phyloP scores from a whole-genome alignment of 1,140 invertebrate species.

The Polyergus mexicanus region DNA sequence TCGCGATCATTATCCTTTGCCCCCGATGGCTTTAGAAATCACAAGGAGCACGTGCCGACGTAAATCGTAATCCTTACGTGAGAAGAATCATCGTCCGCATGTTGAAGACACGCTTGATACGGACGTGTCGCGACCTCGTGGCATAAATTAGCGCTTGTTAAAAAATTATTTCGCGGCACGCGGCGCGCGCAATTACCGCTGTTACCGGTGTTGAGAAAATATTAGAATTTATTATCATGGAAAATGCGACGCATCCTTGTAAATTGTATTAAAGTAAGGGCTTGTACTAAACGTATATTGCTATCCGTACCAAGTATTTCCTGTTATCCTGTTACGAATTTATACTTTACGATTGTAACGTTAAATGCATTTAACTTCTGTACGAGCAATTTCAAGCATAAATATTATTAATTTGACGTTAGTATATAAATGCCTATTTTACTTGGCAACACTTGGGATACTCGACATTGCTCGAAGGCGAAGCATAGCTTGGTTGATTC shows the following conservation, averaged over 20 bases:
- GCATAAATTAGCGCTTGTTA: constrained; percentile 39
- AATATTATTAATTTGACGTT: constrained; percentile 58
- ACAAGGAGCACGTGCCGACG: constrained; percentile 69
- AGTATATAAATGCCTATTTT: constrained; percentile 47
- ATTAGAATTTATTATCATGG: background rate
- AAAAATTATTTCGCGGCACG: constrained; percentile 18
- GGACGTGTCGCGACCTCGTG: constrained; percentile 48
- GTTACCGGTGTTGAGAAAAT: constrained; percentile 21
- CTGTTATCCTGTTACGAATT: background rate
- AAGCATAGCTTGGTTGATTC: constrained; percentile 36
- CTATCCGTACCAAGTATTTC: background rate
- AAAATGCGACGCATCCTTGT: constrained; percentile 4
- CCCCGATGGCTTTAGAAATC: constrained; percentile 68
- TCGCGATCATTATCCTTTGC: constrained; percentile 47
- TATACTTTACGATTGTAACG: constrained; percentile 25
- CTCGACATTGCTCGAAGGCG: constrained; percentile 46
- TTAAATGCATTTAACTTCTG: constrained; percentile 19
- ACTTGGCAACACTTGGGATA: constrained; percentile 46
- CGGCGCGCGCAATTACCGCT: background rate
- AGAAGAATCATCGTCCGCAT: constrained; percentile 53
- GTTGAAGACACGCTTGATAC: constrained; percentile 34
- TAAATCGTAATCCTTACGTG: constrained; percentile 67
- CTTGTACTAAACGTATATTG: background rate
- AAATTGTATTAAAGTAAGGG: constrained; percentile 11
- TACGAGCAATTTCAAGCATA: constrained; percentile 11